Evolutionary conservation across 2,113 vertebrate genomes (phyloP), one percentile per base, ranked within the genome.

Genomic region (Carassius gibelio): DNA sequence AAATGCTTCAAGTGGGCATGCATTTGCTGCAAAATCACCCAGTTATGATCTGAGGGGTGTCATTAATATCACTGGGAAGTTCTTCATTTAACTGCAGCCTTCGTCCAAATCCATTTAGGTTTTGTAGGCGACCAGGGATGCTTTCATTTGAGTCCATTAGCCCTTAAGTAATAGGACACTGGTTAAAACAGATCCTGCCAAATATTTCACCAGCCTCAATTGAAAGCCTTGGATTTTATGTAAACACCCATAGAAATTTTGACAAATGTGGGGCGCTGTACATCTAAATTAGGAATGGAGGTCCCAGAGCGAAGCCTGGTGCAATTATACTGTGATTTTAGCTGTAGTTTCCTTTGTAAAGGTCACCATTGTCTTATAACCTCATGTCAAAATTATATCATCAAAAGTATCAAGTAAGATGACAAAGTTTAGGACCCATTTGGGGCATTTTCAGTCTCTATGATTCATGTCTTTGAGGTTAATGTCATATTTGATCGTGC

Each of bases 81-180:
- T 77, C 38, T 66, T 64, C 23, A 36, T 84, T 64, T 76, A 48
- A 84, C 26, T 57, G 48, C 23, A 83, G 36, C 36, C 26, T 80
- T 75, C 68, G 36, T 55, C 72, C 68, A 30, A 74, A 42, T 71
- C 52, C 69, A 69, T 89, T 85, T 86, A 36, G 84, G 74, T 87
- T 82, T 59, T 59, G 42, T 64, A n/a, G 84, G 34, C 75, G 14
- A 69, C 74, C 57, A 72, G 71, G 42, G 81, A 81, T 38, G 79
- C 52, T 71, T 83, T 82, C 50, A 80, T 84, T 81, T 61, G 78
- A 61, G 68, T 52, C 84, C 55, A 77, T 87, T 89, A 80, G 57
- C 30, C 34, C 83, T 82, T 84, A 71, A 68, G 15, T 81, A 82
- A 84, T 81, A 68, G 64, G 72, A 84, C 45, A 30, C 81, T 77